Conservation (phyloP, 1,140 invertebrate genomes). For the Cotesia glomerata region DNA sequence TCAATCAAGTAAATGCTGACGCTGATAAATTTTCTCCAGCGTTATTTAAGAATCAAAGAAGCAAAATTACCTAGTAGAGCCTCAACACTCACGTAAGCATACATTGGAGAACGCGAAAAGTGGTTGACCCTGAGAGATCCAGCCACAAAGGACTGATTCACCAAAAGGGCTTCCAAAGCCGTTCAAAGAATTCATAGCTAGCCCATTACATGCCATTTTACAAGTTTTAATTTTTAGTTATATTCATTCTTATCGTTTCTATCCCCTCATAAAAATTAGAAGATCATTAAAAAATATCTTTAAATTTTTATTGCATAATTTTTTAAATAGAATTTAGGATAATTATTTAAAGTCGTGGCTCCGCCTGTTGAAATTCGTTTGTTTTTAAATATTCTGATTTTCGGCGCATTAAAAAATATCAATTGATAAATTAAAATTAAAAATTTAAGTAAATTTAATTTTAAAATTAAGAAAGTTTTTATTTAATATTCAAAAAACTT, state of each 20-base stretch:
- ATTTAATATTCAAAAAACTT: no score
- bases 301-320: no score
- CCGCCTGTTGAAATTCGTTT: no score
- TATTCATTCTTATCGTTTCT: not conserved
- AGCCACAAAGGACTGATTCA: constrained; percentile 62
- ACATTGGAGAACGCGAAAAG: constrained; percentile 52
- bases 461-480: no score
- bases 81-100: constrained; percentile 35
- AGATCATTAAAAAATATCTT: no score
- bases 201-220: not conserved
- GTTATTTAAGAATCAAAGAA: not conserved
- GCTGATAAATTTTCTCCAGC: not conserved
- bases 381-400: no score
- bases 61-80: constrained; percentile 29
- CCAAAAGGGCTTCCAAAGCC: constrained; percentile 43
- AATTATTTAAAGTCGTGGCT: no score
- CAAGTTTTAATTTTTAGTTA: not conserved
- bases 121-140: constrained; percentile 62
- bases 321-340: no score
- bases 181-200: constrained; percentile 18
- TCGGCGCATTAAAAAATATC: no score
- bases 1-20: not conserved
- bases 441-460: no score
- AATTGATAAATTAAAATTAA: no score
- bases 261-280: not conserved